Base-by-base conservation (phyloP, 1,140 invertebrate species). In the Neodiprion virginianus region DNA sequence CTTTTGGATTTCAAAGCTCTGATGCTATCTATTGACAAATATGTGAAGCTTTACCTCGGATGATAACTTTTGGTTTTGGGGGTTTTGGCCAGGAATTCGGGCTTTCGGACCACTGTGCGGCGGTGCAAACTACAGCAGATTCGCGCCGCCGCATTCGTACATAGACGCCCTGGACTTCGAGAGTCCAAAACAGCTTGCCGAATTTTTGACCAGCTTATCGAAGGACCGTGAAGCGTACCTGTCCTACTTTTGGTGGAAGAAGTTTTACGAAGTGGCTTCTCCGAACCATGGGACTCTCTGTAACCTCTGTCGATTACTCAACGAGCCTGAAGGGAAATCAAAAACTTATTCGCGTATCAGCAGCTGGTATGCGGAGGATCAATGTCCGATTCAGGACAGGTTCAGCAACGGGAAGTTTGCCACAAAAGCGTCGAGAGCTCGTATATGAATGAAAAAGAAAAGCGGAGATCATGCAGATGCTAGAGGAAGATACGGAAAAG, bases 131-230 rank as follows among this genome's bases (percentile, higher is more conserved):
- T 92, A 93, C 72, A 84, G 80, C 1, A 76, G 73, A 8, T 83
- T 90, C 23, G 86, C 90, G 9, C 93, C 93, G 0, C 86, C 89
- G 0, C 81, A 89, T 53, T 93, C 93, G 0, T 93, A 91, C 78
- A 91, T 94, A 67, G 87, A 94, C 81, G 90, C 89, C 0, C 82
- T 88, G n/a, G 86, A 90, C 68, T 93, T 91, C 75, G 77, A 87
- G 7, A 84, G 82, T 7, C 87, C 89, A 0, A 78, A 86, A 73
- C 79, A 89, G 1, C 80, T 94, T 72, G 92, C 89, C 0, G 40
- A 85, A 0, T 89, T 91, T 77, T 77, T 94, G 66, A 81, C 83
- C 10, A 79, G 79, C 50, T 79, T 94, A 48, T 89, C 88, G 8
- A 75, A 78, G 2, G 80, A 90, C 79, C 76, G 79, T 1, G 65